These are phyloP conservation scores for Neolamprologus multifasciatus DNA, from an alignment of 2,797 vertebrate species.

Conservation along the genomic window DNA sequence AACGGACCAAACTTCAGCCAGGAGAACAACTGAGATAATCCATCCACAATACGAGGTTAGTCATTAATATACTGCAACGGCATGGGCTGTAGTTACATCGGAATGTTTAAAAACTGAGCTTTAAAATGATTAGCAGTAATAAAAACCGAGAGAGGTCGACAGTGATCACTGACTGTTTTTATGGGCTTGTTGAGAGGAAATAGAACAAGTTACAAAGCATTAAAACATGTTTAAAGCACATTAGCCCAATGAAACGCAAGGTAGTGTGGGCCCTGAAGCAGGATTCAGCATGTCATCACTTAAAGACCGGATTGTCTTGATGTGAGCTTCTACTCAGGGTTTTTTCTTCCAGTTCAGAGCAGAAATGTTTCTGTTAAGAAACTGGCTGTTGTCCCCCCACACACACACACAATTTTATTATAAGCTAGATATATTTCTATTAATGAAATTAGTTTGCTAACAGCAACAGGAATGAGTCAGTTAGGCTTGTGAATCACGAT, in stretches of 20 bases:
- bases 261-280: not conserved
- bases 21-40: too few relatives aligned
- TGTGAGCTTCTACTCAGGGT: not conserved
- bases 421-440: not conserved
- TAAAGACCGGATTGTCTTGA: not conserved
- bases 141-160: rapidly evolving
- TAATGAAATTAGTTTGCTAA: not conserved
- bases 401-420: too few relatives aligned
- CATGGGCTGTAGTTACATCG: too few relatives aligned
- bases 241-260: not conserved
- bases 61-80: too few relatives aligned
- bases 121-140: too few relatives aligned
- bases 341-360: rapidly evolving
- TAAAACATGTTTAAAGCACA: not conserved
- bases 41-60: too few relatives aligned
- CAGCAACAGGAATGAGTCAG: not conserved
- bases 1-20: too few relatives aligned
- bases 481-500: not conserved
- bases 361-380: not conserved
- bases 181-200: not conserved
- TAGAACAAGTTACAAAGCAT: not conserved
- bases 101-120: too few relatives aligned
- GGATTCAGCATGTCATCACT: not conserved
- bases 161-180: not conserved
- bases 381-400: not conserved